Base-by-base conservation (phyloP, 2,888 invertebrate species). In the Seira sanloemensis region DNA sequence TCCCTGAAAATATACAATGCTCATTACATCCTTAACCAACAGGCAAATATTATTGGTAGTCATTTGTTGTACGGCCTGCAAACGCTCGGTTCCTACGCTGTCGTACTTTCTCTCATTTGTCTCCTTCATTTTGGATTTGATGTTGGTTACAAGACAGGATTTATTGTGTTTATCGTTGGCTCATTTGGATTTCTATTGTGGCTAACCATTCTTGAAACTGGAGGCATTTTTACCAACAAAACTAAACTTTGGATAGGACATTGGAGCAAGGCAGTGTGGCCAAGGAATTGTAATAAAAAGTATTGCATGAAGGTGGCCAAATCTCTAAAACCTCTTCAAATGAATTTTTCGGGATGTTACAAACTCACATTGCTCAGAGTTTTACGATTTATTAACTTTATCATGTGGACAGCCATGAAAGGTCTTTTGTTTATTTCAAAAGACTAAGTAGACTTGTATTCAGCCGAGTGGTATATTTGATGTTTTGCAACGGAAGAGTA, bases 381-480 rank as follows among this genome's bases (percentile, higher is more conserved):
- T 1, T 16, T 74, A 0, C 58, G 62, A 21, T 74, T 18, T 74
- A 27, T 27, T 2, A 26, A 27, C 16, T 19, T 26, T 12, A 1
- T 74, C 1, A 62, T 74, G 62, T 37, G 74, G 74, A 27, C 19
- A 19, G 26, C 74, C 1, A 21, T 74, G 65, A 74, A 74, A 19
- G 74, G 74, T 21, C 27, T 74, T 9, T 24, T 72, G 58, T 72
- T 74, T 26, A 19, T 74, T 9, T 72, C 24, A 24, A 71, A 71
- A 46, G 4, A 68, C 1, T 68, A 66, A 37, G 12, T 37, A 37
- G n/a, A 37, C 37, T 37, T n/a, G 37, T 37, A 37, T 37, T 37
- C n/a, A n/a, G n/a, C n/a, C n/a, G n/a, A n/a, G n/a, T n/a, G n/a
- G n/a, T n/a, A n/a, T n/a, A n/a, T n/a, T n/a, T n/a, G n/a, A n/a